A percentile compares a stretch with the other conserved stretches of the same genome.
phyloP scores from a whole-genome alignment of 2,113 vertebrate genomes.

The Notothenia rossii region DNA sequence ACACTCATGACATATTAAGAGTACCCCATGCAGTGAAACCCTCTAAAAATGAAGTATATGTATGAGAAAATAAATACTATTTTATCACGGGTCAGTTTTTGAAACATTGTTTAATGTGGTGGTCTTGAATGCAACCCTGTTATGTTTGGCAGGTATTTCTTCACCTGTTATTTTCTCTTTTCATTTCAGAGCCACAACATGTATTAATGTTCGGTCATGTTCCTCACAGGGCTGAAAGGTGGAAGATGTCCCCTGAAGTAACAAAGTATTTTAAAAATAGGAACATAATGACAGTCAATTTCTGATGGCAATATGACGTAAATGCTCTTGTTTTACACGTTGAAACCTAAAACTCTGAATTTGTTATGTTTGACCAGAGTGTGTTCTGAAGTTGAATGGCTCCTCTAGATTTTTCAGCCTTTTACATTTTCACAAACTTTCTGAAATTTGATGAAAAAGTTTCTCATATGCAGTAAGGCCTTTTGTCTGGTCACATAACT shows the following conservation, averaged over 20 bases:
- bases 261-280: conserved; percentile 45
- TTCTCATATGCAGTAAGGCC: conserved; percentile 74
- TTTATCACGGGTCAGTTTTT: conserved; percentile 77
- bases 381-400: conserved; percentile 55
- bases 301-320: conserved; percentile 59
- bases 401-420: conserved; percentile 62
- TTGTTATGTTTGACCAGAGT: conserved; percentile 46
- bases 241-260: conserved; percentile 39
- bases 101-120: conserved; percentile 69
- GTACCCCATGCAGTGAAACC: conserved; percentile 72
- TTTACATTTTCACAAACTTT: conserved; percentile 68
- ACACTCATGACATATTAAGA: conserved; percentile 67
- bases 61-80: conserved; percentile 78
- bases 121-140: conserved; percentile 71
- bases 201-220: conserved; percentile 54
- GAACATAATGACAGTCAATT: conserved; percentile 35
- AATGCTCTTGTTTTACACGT: conserved; percentile 54
- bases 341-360: conserved; percentile 42
- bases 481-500: conserved; percentile 61
- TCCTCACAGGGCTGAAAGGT: conserved; percentile 54
- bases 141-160: conserved; percentile 42
- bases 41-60: conserved; percentile 70
- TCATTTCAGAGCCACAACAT: conserved; percentile 49
- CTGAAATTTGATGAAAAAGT: conserved; percentile 66
- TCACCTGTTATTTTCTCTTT: conserved; percentile 28